A percentile compares a stretch with the other conserved stretches of the same genome.
Evolutionary conservation across 2,797 vertebrate genomes (phyloP).

Genomic region (Malacoctenus gilli): DNA sequence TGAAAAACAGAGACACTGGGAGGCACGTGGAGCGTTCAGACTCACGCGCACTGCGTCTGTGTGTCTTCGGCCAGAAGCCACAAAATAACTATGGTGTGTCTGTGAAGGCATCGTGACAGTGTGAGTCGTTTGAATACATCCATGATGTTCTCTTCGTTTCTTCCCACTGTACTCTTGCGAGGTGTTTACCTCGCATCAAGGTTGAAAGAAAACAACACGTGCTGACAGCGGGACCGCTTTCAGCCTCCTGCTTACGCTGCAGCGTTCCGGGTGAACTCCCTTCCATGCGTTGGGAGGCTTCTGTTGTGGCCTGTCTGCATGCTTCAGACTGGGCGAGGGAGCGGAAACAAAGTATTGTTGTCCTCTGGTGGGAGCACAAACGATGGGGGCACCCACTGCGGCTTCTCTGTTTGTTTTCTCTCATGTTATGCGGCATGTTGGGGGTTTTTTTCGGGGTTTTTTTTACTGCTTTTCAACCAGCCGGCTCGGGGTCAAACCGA

Average conservation of each 20-base stretch:
- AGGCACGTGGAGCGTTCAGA: neutral
- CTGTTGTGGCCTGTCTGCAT: conserved; percentile 58
- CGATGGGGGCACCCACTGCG: conserved; percentile 31
- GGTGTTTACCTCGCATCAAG: conserved; percentile 28
- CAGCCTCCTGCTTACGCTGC: conserved; percentile 18
- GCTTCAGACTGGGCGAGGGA: conserved; percentile 42
- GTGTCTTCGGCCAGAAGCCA: neutral
- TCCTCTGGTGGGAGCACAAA: conserved; percentile 39
- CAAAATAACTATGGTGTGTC: neutral
- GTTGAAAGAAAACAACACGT: conserved; percentile 28
- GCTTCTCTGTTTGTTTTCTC: conserved; percentile 58
- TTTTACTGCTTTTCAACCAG: conserved; percentile 40
- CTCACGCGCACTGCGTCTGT: neutral
- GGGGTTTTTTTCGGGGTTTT: conserved; percentile 36
- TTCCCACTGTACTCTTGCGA: neutral
- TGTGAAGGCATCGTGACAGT: neutral
- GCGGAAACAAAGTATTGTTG: conserved; percentile 46
- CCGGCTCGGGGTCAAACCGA: conserved; percentile 12
- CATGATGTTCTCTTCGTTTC: neutral
- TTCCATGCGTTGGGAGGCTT: conserved; percentile 37
- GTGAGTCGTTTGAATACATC: conserved; percentile 2
- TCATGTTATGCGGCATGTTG: conserved; percentile 32
- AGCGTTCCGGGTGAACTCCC: conserved; percentile 39
- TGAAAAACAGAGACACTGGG: conserved; percentile 30
- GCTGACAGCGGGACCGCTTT: conserved; percentile 10